Conservation (phyloP, 2,888 invertebrate species). For the Xylota sylvarum region DNA sequence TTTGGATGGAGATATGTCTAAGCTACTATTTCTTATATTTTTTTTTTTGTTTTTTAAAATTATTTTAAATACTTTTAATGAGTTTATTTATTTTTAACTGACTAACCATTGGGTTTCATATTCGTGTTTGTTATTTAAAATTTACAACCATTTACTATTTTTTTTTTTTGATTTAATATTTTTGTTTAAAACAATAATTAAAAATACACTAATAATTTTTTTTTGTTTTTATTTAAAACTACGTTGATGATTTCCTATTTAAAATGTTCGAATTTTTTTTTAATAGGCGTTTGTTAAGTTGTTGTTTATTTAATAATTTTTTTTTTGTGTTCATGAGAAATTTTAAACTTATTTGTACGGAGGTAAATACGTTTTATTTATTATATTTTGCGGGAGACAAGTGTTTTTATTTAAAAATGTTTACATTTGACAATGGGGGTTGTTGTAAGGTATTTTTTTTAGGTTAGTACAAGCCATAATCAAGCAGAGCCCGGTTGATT, state of each 20-base stretch:
- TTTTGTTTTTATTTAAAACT: not conserved
- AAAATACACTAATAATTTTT: not conserved
- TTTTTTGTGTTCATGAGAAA: constrained; percentile 48
- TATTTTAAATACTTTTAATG: constrained; percentile 24
- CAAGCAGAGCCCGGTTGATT: not conserved
- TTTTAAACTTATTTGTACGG: constrained; percentile 50
- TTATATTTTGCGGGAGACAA: not conserved
- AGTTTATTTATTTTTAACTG: constrained; percentile 27
- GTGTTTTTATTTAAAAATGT: constrained; percentile 6
- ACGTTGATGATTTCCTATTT: not conserved
- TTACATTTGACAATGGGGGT: not conserved
- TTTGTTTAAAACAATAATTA: constrained; percentile 21
- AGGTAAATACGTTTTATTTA: constrained; percentile 45
- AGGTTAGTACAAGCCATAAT: not conserved
- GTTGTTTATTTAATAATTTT: not conserved
- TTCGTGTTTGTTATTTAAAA: constrained; percentile 29
- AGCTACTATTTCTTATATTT: constrained; percentile 55
- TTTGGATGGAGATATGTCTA: constrained; percentile 76
- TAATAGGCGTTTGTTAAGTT: not conserved
- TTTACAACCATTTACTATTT: constrained; percentile 64
- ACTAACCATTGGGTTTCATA: constrained; percentile 13
- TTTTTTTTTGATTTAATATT: constrained; percentile 20
- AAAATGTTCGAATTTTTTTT: not conserved
- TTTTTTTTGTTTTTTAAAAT: not conserved
- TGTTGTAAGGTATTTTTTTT: not conserved